phyloP scores from a whole-genome alignment of 2,113 vertebrate species.

The Cyprinodon variegatus region DNA sequence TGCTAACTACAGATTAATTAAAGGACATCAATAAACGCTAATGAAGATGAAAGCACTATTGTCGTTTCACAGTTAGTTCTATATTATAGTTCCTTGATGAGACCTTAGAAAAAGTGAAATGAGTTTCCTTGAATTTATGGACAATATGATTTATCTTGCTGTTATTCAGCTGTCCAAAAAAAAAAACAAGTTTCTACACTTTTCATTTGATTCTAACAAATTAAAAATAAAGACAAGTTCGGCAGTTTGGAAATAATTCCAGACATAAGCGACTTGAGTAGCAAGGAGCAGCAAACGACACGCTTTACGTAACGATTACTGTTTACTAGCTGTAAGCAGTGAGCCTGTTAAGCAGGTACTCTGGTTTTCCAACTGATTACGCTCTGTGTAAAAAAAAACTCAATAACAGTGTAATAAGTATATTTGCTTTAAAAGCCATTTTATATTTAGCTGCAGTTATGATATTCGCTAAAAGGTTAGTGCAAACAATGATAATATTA shows the following conservation, averaged over 20 bases:
- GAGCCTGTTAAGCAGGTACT: background rate
- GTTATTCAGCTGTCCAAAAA: background rate
- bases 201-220: too few species aligned
- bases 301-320: background rate
- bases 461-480: too few species aligned
- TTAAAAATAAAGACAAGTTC: background rate
- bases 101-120: background rate
- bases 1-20: slow-evolving; percentile 23
- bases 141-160: too few species aligned
- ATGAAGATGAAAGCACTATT: slow-evolving; percentile 6
- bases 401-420: background rate
- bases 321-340: background rate
- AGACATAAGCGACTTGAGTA: background rate
- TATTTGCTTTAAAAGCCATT: background rate
- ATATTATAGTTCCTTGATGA: background rate
- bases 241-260: background rate
- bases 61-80: background rate
- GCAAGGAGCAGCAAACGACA: background rate
- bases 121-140: background rate
- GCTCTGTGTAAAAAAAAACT: too few species aligned
- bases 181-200: background rate
- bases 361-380: too few species aligned
- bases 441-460: background rate
- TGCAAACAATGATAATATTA: background rate
- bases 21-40: slow-evolving; percentile 7